A percentile compares a stretch with the other conserved stretches of the same genome.
phyloP scores from a whole-genome alignment of 2,113 vertebrate species.

The Plecturocebus donacophilus region DNA sequence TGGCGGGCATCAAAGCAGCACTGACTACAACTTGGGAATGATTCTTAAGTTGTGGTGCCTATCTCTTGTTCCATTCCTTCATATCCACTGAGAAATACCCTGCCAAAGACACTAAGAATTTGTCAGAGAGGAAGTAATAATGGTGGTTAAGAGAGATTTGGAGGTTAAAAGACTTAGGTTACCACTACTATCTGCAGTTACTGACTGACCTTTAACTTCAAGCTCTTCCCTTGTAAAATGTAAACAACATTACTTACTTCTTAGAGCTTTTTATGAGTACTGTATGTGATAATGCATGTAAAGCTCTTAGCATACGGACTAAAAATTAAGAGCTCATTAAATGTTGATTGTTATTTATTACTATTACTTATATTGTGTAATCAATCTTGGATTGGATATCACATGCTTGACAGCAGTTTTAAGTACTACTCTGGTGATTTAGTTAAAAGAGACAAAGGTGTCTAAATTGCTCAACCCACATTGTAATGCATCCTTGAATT shows the following conservation, averaged over 20 bases:
- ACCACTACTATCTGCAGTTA: background rate
- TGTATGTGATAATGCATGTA: background rate
- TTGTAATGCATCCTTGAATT: background rate
- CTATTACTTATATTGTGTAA: background rate
- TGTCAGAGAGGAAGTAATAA: background rate
- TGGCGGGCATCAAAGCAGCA: background rate
- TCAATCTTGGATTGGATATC: background rate
- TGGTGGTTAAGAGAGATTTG: background rate
- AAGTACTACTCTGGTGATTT: background rate
- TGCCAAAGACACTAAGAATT: background rate
- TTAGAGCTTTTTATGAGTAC: background rate
- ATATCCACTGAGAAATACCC: background rate
- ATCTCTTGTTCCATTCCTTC: background rate
- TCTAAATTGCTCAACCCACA: background rate
- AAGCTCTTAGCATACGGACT: background rate
- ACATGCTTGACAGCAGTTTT: background rate
- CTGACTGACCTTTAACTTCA: background rate
- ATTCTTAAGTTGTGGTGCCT: background rate
- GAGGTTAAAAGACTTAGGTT: background rate
- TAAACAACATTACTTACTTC: background rate
- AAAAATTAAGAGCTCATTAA: slow-evolving; percentile 55
- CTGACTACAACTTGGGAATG: background rate
- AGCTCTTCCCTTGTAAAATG: background rate
- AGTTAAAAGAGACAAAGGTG: background rate
- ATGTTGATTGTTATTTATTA: slow-evolving; percentile 39